Conservation (phyloP, 2,888 invertebrate species). For the Pachycephus smyrnensis region DNA sequence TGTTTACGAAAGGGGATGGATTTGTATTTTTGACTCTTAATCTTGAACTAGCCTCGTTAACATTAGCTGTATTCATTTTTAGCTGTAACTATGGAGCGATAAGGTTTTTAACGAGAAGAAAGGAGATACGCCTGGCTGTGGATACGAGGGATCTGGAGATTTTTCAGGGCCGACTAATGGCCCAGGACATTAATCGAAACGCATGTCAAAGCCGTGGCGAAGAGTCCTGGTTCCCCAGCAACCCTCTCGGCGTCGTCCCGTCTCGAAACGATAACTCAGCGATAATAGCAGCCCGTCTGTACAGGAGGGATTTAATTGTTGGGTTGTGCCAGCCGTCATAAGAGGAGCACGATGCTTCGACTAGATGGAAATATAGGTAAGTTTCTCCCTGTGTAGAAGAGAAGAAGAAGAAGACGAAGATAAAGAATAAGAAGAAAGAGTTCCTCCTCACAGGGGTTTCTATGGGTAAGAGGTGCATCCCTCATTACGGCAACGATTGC, state of each 20-base stretch:
- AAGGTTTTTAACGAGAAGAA: neutral
- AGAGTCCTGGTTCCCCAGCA: slow-evolving; percentile 31
- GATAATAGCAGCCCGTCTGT: slow-evolving; percentile 59
- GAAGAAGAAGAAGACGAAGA: slow-evolving; percentile 6
- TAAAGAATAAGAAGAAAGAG: neutral
- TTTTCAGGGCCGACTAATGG: slow-evolving; percentile 5
- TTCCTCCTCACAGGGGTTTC: neutral
- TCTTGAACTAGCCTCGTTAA: neutral
- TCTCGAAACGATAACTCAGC: slow-evolving; percentile 55
- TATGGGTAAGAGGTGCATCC: neutral
- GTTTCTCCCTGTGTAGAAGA: neutral
- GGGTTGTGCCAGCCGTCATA: slow-evolving; percentile 57
- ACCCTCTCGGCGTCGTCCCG: slow-evolving; percentile 23
- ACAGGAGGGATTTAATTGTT: slow-evolving; percentile 60
- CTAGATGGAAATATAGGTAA: slow-evolving; percentile 37
- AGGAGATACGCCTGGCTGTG: neutral
- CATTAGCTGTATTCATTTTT: neutral
- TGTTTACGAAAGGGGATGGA: neutral
- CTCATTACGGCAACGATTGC: neutral
- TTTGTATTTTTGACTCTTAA: neutral
- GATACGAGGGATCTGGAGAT: neutral
- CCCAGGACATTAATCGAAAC: slow-evolving; percentile 46
- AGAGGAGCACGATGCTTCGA: slow-evolving; percentile 35
- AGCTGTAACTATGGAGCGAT: neutral
- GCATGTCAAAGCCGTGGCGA: slow-evolving; percentile 36